Base-by-base conservation (phyloP, 1,140 invertebrate species). In the Eriosoma lanigerum region DNA sequence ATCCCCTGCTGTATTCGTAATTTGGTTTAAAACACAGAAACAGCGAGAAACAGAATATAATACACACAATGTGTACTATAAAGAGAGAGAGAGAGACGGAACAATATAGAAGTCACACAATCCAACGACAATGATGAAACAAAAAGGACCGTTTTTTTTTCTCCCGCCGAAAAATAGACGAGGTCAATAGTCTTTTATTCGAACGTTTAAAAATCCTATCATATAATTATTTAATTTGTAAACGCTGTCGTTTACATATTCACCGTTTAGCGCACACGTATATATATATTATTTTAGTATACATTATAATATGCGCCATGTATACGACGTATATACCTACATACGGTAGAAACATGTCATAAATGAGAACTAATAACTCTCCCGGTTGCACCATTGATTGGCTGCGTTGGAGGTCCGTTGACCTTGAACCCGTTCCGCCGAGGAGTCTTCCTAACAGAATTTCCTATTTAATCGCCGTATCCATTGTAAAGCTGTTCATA, bases 381-480 rank as follows among this genome's bases (percentile, higher is more conserved):
- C 56, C 46, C 56, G 75, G 38, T 78, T 21, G 56, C 38, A 78
- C 38, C 75, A 62, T 78, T 78, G 75, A 78, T 78, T 78, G 56
- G 24, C 72, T 76, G 72, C 75, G 75, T 78, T 78, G 75, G 75
- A 78, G 75, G 75, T 78, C 75, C 75, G 75, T 78, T 78, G 75
- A 78, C 75, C 75, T 78, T 78, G 75, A 78, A 78, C 75, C 75
- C 75, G 75, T 78, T 78, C 75, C 56, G 44, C 75, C 56, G 56
- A 78, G n/a, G 44, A 78, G 75, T 78, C 75, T 78, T 78, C 75
- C 75, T 60, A 62, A 56, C 38, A 78, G 32, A 78, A 78, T 78
- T 78, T 62, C 56, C 75, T 26, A 78, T 78, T 46, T 56, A 75
- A 78, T 78, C 75, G 54, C 75, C 75, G 75, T 60, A 15, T 60